Evolutionary conservation across 2,888 invertebrate species (phyloP).

Genomic region (Aquatica leii): DNA sequence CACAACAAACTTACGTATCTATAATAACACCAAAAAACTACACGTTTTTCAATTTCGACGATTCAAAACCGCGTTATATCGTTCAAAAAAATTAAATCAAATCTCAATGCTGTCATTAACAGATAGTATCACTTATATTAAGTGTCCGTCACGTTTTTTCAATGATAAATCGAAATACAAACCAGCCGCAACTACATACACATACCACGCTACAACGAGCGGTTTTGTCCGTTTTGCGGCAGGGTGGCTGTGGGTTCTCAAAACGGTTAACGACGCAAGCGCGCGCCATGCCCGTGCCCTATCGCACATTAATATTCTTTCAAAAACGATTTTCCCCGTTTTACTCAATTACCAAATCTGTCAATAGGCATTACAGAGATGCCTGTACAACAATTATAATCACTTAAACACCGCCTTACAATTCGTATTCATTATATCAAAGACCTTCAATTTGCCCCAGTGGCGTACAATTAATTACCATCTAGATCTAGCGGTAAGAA

Average conservation of each 20-base stretch:
- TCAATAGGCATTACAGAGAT: too few relatives aligned
- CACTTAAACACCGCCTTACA: background rate
- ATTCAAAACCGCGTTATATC: background rate
- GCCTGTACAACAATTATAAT: background rate
- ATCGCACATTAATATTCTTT: slow-evolving; percentile 16
- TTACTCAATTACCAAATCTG: too few relatives aligned
- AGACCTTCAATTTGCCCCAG: background rate
- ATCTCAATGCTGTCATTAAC: slow-evolving; percentile 6
- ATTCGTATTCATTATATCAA: too few relatives aligned
- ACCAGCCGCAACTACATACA: slow-evolving; percentile 16
- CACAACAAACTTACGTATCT: slow-evolving; percentile 24
- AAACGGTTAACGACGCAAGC: slow-evolving; percentile 25
- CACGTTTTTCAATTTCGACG: slow-evolving; percentile 10
- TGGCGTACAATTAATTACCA: background rate
- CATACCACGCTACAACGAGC: slow-evolving; percentile 27
- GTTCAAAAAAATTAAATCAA: slow-evolving; percentile 1
- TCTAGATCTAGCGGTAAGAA: too few relatives aligned
- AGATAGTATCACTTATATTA: slow-evolving; percentile 1
- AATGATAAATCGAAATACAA: slow-evolving; percentile 16
- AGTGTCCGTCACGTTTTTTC: slow-evolving; percentile 22
- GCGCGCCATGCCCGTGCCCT: slow-evolving; percentile 27
- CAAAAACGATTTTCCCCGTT: background rate
- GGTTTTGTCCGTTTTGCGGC: slow-evolving; percentile 38
- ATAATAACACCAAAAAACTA: slow-evolving; percentile 12
- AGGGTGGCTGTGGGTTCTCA: slow-evolving; percentile 31